Base-by-base conservation (phyloP, 2,113 vertebrate species). In the Dunckerocampus dactyliophorus region DNA sequence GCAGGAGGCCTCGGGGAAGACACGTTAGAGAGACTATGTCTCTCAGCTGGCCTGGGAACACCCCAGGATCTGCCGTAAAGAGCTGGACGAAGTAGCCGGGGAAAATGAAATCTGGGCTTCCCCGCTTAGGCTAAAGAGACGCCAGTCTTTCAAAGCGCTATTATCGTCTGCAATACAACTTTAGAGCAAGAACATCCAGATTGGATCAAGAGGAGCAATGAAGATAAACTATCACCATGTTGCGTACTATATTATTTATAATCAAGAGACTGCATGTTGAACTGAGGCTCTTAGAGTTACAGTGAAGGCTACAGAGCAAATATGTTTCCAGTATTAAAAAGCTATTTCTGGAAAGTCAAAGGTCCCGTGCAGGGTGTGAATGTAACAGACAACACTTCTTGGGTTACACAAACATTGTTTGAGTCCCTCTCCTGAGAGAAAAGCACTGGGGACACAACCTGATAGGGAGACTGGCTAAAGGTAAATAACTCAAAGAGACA, bases 401-500 rank as follows among this genome's bases (percentile, higher is more conserved):
- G 63, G 82, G 80, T 87, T 90, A 82, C 83, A 79, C 75, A 67
- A 65, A 76, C 65, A 72, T 49, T 50, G 63, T 67, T 57, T 49
- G 63, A 77, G 69, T 75, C 64, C 22, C 47, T 71, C 61, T 68
- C 60, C 67, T 50, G 62, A 79, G 65, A 79, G 69, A 64, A 71
- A 75, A 74, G 62, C 81, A 63, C 59, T 17, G 22, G 76, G 81
- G 80, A 82, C 80, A 75, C 66, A 68, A 83, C 56, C 67, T 71
- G 65, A 85, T 82, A 76, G 56, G 67, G 59, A 77, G 77, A 80
- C 70, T 57, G 69, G 74, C 67, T 62, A 71, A 84, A 87, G 81
- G 75, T 88, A 84, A 88, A 84, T 83, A 90, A 86, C 66, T 77
- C 63, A 45, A 42, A 63, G 46, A 82, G 79, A 80, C 75, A 76